phyloP scores from a whole-genome alignment of 2,888 invertebrate genomes.

The Hedychridium roseum region DNA sequence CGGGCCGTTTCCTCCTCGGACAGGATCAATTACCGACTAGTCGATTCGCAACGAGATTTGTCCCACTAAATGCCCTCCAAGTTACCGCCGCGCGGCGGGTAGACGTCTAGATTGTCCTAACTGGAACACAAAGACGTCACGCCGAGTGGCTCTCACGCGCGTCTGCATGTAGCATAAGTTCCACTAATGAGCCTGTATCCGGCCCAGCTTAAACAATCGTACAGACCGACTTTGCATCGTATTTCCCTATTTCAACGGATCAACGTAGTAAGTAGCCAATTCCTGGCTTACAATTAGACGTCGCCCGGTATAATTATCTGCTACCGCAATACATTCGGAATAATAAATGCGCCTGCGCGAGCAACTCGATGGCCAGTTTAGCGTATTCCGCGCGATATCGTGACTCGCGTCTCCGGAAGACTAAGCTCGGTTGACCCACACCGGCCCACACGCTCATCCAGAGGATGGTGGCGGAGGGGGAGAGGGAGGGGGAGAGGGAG shows the following conservation, averaged over 20 bases:
- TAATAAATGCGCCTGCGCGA: too few relatives aligned
- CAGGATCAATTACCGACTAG: conserved; percentile 27
- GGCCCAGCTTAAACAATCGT: conserved; percentile 15
- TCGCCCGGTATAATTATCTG: too few relatives aligned
- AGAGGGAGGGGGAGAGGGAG: conserved; percentile 11
- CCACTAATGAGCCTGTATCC: conserved; percentile 25
- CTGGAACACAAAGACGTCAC: conserved; percentile 47
- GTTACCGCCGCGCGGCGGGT: conserved; percentile 13
- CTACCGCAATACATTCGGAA: too few relatives aligned
- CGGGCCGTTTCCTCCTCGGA: conserved; percentile 1
- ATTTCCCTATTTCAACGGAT: neutral
- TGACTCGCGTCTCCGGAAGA: conserved; percentile 25
- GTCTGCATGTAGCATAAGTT: conserved; percentile 17
- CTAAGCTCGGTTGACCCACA: too few relatives aligned
- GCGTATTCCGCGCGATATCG: conserved; percentile 42
- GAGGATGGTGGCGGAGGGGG: conserved; percentile 19
- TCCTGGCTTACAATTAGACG: too few relatives aligned
- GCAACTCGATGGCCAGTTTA: conserved; percentile 44
- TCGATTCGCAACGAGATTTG: conserved; percentile 22
- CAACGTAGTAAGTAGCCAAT: too few relatives aligned
- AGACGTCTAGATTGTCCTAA: conserved; percentile 42
- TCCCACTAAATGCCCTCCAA: conserved; percentile 24
- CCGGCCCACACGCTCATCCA: too few relatives aligned
- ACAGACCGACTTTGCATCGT: conserved; percentile 10
- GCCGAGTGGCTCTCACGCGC: conserved; percentile 32